Evolutionary conservation across 1,140 invertebrate species (phyloP).

Genomic region (Bombus cullumanus): DNA sequence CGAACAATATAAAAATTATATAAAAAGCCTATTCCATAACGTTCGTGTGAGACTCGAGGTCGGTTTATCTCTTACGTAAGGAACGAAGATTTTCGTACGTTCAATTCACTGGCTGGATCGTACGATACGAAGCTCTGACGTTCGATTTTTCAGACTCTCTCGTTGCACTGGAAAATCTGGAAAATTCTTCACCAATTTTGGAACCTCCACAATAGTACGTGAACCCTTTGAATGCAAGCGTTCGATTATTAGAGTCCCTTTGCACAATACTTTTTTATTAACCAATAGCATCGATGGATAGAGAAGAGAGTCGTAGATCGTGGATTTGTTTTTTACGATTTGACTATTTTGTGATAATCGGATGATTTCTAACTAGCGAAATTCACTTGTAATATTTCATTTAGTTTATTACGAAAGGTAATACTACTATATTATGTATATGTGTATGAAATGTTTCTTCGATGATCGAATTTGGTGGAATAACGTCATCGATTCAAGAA

Average conservation of each 20-base stretch:
- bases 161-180: neutral
- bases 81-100: slow-evolving; percentile 21
- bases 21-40: slow-evolving; percentile 35
- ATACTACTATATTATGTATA: too few species aligned
- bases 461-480: too few species aligned
- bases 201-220: neutral
- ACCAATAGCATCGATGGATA: neutral
- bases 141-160: neutral
- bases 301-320: too few species aligned
- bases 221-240: neutral
- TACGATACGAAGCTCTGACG: slow-evolving; percentile 16
- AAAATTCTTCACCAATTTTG: neutral
- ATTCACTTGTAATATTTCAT: neutral
- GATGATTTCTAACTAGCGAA: neutral
- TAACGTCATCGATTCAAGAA: neutral
- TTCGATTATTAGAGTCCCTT: neutral
- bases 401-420: too few species aligned
- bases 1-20: slow-evolving; percentile 51
- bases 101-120: slow-evolving; percentile 20
- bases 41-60: neutral
- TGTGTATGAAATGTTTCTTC: too few species aligned
- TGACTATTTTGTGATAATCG: too few species aligned
- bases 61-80: neutral
- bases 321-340: too few species aligned
- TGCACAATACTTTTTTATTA: neutral